Percentiles rank a stretch among this genome's conserved stretches.
Conservation (phyloP, 1,140 invertebrate genomes). For the Trichonephila clavata region DNA sequence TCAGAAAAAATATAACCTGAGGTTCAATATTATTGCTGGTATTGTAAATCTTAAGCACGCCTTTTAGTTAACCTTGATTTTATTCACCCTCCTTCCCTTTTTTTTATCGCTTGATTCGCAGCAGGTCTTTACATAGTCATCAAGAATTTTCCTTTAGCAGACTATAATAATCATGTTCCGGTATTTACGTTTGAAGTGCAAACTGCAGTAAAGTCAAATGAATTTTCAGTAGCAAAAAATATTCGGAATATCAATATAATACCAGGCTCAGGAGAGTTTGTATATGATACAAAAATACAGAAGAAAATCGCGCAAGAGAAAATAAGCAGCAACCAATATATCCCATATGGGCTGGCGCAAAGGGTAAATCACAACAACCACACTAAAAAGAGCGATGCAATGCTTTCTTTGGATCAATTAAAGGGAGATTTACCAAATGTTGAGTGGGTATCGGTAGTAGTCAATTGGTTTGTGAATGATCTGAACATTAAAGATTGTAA, state of each 20-base stretch:
- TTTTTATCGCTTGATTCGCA: no score
- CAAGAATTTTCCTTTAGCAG: slow-evolving; percentile 48
- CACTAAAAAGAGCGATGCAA: slow-evolving; percentile 44
- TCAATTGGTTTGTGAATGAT: slow-evolving; percentile 35
- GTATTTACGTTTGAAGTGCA: slow-evolving; percentile 42
- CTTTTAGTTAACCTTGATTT: no score
- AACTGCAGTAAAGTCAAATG: slow-evolving; percentile 12
- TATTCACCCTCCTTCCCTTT: no score
- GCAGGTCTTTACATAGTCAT: slow-evolving; percentile 57
- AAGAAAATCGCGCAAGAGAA: slow-evolving; percentile 49
- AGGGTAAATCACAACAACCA: slow-evolving; percentile 31
- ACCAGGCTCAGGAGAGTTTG: slow-evolving; percentile 45
- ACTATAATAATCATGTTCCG: slow-evolving; percentile 55
- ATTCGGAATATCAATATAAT: slow-evolving; percentile 40
- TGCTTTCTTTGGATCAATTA: slow-evolving; percentile 46
- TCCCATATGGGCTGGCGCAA: slow-evolving; percentile 40
- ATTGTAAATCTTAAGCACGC: no score
- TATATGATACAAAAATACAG: slow-evolving; percentile 53
- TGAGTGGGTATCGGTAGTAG: slow-evolving; percentile 54
- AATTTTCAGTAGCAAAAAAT: neutral
- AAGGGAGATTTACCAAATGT: slow-evolving; percentile 45
- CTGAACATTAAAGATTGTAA: slow-evolving; percentile 47
- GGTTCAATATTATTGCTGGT: no score
- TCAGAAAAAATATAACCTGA: no score
- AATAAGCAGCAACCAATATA: slow-evolving; percentile 34